Evolutionary conservation across 2,113 vertebrate species (phyloP).

Genomic region (Psilopsiagon aurifrons): DNA sequence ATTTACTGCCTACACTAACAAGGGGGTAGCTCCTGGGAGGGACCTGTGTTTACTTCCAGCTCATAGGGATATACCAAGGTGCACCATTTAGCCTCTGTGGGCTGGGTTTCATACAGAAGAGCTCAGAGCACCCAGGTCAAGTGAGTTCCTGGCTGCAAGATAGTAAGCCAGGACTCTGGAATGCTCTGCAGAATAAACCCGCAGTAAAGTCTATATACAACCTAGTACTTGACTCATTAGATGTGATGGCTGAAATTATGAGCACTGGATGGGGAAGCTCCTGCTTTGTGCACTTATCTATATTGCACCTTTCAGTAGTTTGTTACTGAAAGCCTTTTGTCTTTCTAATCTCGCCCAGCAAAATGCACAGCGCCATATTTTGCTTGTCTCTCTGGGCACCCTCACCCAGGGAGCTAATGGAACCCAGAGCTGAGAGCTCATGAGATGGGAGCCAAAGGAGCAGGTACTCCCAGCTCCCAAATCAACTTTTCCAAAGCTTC

Average conservation of each 20-base stretch:
- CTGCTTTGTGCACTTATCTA: not conserved
- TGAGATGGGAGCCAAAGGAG: not conserved
- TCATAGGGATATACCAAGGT: accelerated
- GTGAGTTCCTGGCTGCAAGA: not conserved
- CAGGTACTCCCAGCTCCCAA: not conserved
- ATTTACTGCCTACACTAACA: not conserved
- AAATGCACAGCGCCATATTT: not conserved
- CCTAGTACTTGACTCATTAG: not conserved
- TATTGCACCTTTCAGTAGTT: not conserved
- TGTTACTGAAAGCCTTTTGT: not conserved
- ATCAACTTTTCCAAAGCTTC: not conserved
- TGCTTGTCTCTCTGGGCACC: not conserved
- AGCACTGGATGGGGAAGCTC: not conserved
- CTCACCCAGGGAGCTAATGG: not conserved
- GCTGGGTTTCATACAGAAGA: not conserved
- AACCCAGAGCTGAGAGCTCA: not conserved
- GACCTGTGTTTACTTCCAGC: not conserved
- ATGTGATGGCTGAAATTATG: not conserved
- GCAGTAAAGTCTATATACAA: not conserved
- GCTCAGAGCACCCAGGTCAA: not conserved
- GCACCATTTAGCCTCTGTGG: accelerated
- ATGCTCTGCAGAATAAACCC: not conserved
- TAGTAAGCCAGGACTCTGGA: not conserved
- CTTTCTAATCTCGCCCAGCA: not conserved
- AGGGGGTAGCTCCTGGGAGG: not conserved